Conservation (phyloP, 1,140 invertebrate species). For the Pseudobourletiella spinata region DNA sequence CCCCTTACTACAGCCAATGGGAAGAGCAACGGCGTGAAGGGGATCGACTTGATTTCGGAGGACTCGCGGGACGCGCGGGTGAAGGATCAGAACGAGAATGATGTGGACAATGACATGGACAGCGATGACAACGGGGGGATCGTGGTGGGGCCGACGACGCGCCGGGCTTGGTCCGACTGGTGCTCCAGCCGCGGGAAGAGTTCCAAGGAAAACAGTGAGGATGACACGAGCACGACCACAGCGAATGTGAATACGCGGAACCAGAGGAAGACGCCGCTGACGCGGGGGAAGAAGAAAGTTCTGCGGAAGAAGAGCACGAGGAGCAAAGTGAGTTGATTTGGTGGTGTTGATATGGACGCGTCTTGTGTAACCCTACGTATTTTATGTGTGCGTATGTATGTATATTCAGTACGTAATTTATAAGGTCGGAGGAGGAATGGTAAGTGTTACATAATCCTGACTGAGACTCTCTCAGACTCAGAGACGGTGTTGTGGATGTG, state of each 20-base stretch:
- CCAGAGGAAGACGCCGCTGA: background rate
- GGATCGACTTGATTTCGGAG: slow-evolving; percentile 39
- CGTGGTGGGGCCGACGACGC: slow-evolving; percentile 57
- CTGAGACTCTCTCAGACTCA: no score
- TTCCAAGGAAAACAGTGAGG: slow-evolving; percentile 39
- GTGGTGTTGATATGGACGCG: no score
- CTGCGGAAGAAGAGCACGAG: slow-evolving; percentile 27
- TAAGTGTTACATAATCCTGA: no score
- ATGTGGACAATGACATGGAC: slow-evolving; percentile 14
- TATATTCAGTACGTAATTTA: no score
- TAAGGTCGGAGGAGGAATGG: no score
- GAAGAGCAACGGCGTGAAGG: slow-evolving; percentile 20
- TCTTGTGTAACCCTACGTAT: no score
- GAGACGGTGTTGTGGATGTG: no score
- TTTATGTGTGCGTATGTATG: no score
- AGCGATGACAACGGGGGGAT: slow-evolving; percentile 39
- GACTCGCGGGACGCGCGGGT: slow-evolving; percentile 35
- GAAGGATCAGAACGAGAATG: slow-evolving; percentile 24
- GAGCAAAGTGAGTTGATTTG: slow-evolving; percentile 30
- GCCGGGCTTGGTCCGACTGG: slow-evolving; percentile 56
- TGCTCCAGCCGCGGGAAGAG: slow-evolving; percentile 52
- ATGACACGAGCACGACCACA: slow-evolving; percentile 20
- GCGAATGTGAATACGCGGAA: background rate
- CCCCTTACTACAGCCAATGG: slow-evolving; percentile 23
- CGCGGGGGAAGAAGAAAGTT: slow-evolving; percentile 33